A percentile compares a stretch with the other conserved stretches of the same genome.
These are phyloP conservation scores for Isoperla grammatica DNA, from an alignment of 2,888 invertebrate species.

Conservation along the genomic window DNA sequence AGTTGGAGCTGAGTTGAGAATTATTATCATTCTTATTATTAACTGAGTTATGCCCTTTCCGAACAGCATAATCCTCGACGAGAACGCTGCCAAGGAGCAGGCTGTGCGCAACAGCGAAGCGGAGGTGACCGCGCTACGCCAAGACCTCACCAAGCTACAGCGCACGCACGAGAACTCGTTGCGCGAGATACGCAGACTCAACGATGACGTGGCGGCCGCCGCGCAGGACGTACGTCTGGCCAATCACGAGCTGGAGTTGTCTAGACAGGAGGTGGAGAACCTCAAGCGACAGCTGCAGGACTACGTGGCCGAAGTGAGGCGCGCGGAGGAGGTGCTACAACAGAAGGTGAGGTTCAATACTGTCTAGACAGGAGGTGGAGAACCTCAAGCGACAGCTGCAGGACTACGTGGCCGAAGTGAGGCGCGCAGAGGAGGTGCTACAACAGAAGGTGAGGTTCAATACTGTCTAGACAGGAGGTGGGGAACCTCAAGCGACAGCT, in stretches of 20 bases:
- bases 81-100: conserved; percentile 48
- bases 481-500: too few relatives aligned
- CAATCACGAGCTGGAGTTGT: conserved; percentile 61
- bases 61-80: conserved; percentile 31
- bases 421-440: too few relatives aligned
- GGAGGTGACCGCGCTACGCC: conserved; percentile 51
- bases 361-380: too few relatives aligned
- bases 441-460: too few relatives aligned
- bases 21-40: too few relatives aligned
- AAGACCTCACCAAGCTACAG: conserved; percentile 53
- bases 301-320: conserved; percentile 73
- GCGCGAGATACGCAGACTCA: conserved; percentile 65
- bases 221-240: conserved; percentile 56
- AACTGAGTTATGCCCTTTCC: too few relatives aligned
- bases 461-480: too few relatives aligned
- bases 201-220: conserved; percentile 62
- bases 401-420: too few relatives aligned
- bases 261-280: conserved; percentile 64
- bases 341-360: conserved; percentile 54
- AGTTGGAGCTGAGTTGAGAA: too few relatives aligned
- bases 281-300: conserved; percentile 72
- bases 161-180: conserved; percentile 54
- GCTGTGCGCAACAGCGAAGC: conserved; percentile 48
- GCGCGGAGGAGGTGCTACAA: conserved; percentile 69
- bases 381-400: not conserved